Base-by-base conservation (phyloP, 2,797 vertebrate genomes). In the Pseudochirops cupreus region DNA sequence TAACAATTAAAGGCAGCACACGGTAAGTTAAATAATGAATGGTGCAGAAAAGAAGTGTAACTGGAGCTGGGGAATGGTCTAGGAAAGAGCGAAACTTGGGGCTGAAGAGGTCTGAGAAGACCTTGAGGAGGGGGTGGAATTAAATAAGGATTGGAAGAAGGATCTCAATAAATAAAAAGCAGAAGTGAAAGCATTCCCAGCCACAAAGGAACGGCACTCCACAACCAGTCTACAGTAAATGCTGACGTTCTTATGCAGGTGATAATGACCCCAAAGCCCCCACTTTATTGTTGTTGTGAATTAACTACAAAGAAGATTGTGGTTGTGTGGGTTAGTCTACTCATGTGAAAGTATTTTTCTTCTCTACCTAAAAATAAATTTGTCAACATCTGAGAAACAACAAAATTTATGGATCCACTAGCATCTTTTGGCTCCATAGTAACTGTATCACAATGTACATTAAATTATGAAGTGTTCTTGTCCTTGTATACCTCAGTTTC, bases 91-190 rank as follows among this genome's bases (percentile, higher is more conserved):
- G 1, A 29, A 56, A 59, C 18, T 0, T 4, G 18, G 39, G 82
- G 56, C 10, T 52, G 31, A 33, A 13, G 13, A 54, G 16, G 14
- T 59, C 31, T 4, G 11, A 26, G 90, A 55, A n/a, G 46, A 9
- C 29, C 89, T 57, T n/a, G 0, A 11, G 2, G 39, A 29, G 28
- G 74, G 87, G 46, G 91, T 54, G 33, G 50, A 33, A 54, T 21
- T 74, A 24, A 67, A 26, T 91, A 56, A 62, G 50, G 58, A 26
- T n/a, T 3, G 28, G 33, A 56, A 55, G 56, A 55, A n/a, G 56
- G 33, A 95, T 91, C 91, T 92, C 55, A 92, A 46, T 54, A 91
- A 67, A 53, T 52, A 91, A 39, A 93, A 16, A 33, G 56, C 21
- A 89, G 50, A 53, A 5, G n/a, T 1, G 31, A 3, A 74, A 39